Evolutionary conservation across 2,113 vertebrate genomes (phyloP).

Genomic region (Antennarius striatus): DNA sequence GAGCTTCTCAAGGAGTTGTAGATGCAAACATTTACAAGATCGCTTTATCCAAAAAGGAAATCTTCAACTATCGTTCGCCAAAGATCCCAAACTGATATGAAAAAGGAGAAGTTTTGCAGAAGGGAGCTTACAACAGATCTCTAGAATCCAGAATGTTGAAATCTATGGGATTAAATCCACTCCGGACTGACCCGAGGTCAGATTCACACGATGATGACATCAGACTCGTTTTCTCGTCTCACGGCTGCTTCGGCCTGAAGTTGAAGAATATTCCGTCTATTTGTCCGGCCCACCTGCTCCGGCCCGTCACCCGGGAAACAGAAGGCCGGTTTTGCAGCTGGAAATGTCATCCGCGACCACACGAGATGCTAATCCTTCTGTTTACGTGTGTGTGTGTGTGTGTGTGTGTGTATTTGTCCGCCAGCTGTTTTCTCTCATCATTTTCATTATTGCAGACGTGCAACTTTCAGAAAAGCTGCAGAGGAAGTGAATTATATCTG

Average conservation of each 20-base stretch:
- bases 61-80: no score
- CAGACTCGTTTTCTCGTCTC: no score
- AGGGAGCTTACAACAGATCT: not conserved
- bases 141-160: not conserved
- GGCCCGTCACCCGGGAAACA: constrained; percentile 64
- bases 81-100: no score
- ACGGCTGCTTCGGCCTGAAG: constrained; percentile 12
- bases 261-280: constrained; percentile 30
- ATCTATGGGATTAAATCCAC: not conserved
- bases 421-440: constrained; percentile 25
- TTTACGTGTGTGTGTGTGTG: no score
- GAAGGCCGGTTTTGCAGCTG: constrained; percentile 63
- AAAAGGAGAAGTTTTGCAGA: no score
- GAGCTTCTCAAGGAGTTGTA: no score
- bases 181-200: no score
- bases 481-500: no score
- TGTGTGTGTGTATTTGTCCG: no score
- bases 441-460: constrained; percentile 30
- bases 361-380: not conserved
- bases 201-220: no score
- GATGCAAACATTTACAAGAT: no score
- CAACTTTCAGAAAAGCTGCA: constrained; percentile 11
- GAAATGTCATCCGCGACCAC: constrained; percentile 48
- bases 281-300: constrained; percentile 52
- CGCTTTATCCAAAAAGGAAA: no score